Conservation (phyloP, 2,113 vertebrate genomes). For the Microtus ochrogaster region DNA sequence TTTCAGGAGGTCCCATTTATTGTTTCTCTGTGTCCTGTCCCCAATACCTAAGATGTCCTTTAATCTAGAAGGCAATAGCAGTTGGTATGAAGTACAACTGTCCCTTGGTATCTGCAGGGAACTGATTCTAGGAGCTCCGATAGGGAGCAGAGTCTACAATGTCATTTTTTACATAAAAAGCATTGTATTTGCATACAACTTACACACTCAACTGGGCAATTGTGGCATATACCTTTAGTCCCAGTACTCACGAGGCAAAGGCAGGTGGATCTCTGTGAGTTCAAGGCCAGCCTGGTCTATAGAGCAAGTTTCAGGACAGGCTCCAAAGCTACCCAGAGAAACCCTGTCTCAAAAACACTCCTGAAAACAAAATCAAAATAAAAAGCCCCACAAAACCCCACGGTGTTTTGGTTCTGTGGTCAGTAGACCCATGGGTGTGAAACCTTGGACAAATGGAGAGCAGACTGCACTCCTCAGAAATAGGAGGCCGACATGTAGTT, state of each 20-base stretch:
- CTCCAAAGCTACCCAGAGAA: too few species aligned
- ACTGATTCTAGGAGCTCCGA: not conserved
- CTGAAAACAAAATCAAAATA: not conserved
- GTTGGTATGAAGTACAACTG: not conserved
- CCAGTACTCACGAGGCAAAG: too few species aligned
- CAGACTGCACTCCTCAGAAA: not conserved
- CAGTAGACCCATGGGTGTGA: too few species aligned
- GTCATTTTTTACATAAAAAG: not conserved
- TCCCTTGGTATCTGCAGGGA: not conserved
- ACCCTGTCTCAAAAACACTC: not conserved
- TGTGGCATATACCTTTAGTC: too few species aligned
- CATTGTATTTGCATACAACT: not conserved
- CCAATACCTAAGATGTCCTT: not conserved
- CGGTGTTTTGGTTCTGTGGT: not conserved
- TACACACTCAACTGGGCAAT: not conserved
- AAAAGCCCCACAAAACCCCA: too few species aligned
- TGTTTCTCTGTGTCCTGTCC: not conserved
- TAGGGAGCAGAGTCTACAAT: not conserved
- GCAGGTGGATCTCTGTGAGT: too few species aligned
- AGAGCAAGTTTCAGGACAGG: too few species aligned
- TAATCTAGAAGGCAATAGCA: not conserved
- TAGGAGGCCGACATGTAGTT: not conserved
- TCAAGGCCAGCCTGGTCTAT: too few species aligned
- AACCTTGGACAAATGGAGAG: too few species aligned
- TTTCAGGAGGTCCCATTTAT: too few species aligned